A percentile compares a stretch with the other conserved stretches of the same genome.
Evolutionary conservation across 2,797 vertebrate species (phyloP).

Genomic region (Agapornis canus): DNA sequence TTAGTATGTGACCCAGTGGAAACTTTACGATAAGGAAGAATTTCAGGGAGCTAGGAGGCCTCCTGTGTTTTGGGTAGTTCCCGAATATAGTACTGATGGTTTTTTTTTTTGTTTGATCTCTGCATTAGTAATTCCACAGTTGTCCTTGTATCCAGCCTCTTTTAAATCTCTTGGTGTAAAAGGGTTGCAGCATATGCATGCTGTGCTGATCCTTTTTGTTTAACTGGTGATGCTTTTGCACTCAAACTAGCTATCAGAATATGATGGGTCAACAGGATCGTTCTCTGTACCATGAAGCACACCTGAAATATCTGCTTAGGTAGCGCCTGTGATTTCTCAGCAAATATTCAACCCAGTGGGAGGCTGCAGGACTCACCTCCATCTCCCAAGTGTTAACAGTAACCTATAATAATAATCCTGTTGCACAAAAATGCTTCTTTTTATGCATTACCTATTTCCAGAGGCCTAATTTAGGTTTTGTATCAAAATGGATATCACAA

Average conservation of each 20-base stretch:
- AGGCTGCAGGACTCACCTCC: constrained; percentile 71
- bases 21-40: background rate
- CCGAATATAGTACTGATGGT: background rate
- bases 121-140: background rate
- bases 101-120: background rate
- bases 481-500: constrained; percentile 83
- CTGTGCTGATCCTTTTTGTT: constrained; percentile 70
- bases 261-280: constrained; percentile 64
- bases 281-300: constrained; percentile 45
- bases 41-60: background rate
- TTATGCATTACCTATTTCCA: constrained; percentile 84
- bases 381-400: constrained; percentile 80
- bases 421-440: constrained; percentile 77
- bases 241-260: constrained; percentile 64
- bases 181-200: background rate
- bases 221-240: constrained; percentile 64
- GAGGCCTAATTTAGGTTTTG: constrained; percentile 80
- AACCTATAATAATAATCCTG: constrained; percentile 83
- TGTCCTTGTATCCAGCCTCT: background rate
- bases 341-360: constrained; percentile 74
- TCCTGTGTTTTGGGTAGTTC: background rate
- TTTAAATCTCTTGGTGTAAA: background rate
- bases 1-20: background rate
- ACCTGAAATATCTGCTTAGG: constrained; percentile 69
- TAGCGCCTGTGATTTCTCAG: constrained; percentile 69